A percentile compares a stretch with the other conserved stretches of the same genome.
phyloP scores from a whole-genome alignment of 2,113 vertebrate genomes.

The Malaclemys terrapin region DNA sequence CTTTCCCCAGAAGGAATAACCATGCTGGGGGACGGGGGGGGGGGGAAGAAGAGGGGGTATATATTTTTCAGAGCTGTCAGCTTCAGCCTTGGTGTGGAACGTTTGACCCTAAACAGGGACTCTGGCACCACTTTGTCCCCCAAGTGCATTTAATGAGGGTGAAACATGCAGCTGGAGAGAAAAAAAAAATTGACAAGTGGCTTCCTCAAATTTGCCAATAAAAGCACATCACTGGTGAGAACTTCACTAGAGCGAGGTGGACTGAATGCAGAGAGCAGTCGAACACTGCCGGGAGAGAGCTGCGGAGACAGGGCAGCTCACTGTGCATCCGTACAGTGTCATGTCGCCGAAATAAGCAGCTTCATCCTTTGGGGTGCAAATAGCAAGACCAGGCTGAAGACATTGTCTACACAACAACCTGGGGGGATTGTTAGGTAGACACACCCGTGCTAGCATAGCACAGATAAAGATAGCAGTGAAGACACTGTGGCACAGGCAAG shows the following conservation, averaged over 20 bases:
- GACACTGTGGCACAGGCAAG: too few relatives aligned
- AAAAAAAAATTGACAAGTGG: neutral
- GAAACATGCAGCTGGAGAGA: accelerated
- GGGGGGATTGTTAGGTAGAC: too few relatives aligned
- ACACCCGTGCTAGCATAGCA: too few relatives aligned
- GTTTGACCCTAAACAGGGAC: accelerated
- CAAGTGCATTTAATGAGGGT: accelerated
- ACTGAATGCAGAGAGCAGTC: neutral
- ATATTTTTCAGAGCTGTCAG: neutral
- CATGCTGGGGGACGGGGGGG: too few relatives aligned
- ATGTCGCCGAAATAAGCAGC: neutral
- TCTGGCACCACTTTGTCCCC: neutral
- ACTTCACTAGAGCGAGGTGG: accelerated
- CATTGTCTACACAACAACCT: neutral
- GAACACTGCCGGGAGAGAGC: too few relatives aligned
- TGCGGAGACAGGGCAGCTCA: neutral
- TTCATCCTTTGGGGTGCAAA: neutral
- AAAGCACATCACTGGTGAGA: accelerated
- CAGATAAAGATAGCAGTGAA: too few relatives aligned
- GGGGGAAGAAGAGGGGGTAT: too few relatives aligned
- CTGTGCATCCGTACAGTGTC: neutral
- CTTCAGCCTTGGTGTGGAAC: neutral
- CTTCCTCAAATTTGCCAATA: neutral
- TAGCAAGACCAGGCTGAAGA: neutral
- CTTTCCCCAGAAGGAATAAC: accelerated